A percentile compares a stretch with the other conserved stretches of the same genome.
Conservation (phyloP, 2,888 invertebrate genomes). For the Bembecia ichneumoniformis region DNA sequence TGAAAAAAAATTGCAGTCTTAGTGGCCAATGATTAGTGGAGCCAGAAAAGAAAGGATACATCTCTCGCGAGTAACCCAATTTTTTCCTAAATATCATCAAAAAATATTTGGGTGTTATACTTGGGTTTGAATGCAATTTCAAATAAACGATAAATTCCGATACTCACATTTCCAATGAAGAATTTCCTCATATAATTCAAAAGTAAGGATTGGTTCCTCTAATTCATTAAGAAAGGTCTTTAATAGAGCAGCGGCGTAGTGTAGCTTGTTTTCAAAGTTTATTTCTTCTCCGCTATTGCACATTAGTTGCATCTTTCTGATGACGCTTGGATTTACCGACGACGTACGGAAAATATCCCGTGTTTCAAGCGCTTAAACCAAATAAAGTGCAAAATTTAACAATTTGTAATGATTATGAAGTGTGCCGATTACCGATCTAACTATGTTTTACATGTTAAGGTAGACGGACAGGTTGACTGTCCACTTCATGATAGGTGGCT, state of each 20-base stretch:
- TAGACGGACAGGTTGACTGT: no score
- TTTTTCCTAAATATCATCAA: no score
- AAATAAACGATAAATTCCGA: no score
- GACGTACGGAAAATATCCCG: conserved; percentile 97
- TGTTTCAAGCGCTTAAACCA: conserved; percentile 83
- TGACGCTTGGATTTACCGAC: conserved; percentile 84
- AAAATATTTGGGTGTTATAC: no score
- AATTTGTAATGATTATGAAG: no score
- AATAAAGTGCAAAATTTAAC: no score
- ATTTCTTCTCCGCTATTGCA: conserved; percentile 89
- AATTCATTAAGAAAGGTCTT: conserved; percentile 95
- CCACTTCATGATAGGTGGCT: no score
- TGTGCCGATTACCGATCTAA: conserved; percentile 2
- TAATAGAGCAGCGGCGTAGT: conserved; percentile 93
- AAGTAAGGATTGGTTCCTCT: conserved; percentile 93
- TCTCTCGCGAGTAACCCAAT: no score
- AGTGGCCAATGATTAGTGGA: no score
- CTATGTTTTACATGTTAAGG: not conserved
- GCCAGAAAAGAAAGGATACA: no score
- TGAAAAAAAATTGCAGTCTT: no score
- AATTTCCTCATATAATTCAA: conserved; percentile 93
- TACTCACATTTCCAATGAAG: conserved; percentile 88
- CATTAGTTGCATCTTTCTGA: conserved; percentile 86
- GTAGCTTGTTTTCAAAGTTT: conserved; percentile 85
- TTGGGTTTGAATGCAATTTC: no score